Evolutionary conservation across 2,888 invertebrate species (phyloP).

Genomic region (Pasiphila rectangulata): DNA sequence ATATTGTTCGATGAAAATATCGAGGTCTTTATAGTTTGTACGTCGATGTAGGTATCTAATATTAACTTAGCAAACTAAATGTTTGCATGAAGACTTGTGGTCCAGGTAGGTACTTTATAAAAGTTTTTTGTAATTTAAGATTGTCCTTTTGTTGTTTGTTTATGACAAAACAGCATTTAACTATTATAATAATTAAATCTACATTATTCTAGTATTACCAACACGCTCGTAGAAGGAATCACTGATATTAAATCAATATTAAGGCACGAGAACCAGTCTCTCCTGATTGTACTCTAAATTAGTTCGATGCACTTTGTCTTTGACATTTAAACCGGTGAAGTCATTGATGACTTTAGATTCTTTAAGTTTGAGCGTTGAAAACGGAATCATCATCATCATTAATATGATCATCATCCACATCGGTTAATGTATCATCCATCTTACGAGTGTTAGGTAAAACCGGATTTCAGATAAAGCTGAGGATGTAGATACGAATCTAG

Average conservation of each 20-base stretch:
- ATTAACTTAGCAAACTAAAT: too few species aligned
- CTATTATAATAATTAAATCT: too few species aligned
- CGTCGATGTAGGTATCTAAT: conserved; percentile 5
- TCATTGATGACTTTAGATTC: conserved; percentile 26
- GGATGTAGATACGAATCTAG: conserved; percentile 21
- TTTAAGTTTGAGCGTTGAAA: conserved; percentile 9
- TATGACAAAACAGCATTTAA: too few species aligned
- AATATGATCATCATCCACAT: neutral
- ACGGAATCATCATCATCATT: conserved; percentile 11
- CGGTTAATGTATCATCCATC: neutral
- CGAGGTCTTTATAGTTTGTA: conserved; percentile 23
- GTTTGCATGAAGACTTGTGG: too few species aligned
- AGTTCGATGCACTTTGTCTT: conserved; percentile 43
- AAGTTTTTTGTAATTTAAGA: neutral
- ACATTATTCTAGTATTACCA: conserved; percentile 26
- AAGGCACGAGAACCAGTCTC: conserved; percentile 35
- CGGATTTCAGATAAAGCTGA: conserved; percentile 9
- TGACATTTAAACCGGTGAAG: conserved; percentile 36
- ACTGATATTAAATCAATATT: conserved; percentile 33
- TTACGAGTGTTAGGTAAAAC: conserved; percentile 5
- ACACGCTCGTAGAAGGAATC: conserved; percentile 26
- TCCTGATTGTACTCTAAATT: conserved; percentile 39
- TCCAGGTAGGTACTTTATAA: neutral
- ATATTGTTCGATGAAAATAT: conserved; percentile 26
- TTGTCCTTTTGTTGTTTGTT: neutral